A percentile compares a stretch with the other conserved stretches of the same genome.
These are phyloP conservation scores for Scaptomyza parva DNA, from an alignment of 2,888 invertebrate genomes.

Conservation along the genomic window DNA sequence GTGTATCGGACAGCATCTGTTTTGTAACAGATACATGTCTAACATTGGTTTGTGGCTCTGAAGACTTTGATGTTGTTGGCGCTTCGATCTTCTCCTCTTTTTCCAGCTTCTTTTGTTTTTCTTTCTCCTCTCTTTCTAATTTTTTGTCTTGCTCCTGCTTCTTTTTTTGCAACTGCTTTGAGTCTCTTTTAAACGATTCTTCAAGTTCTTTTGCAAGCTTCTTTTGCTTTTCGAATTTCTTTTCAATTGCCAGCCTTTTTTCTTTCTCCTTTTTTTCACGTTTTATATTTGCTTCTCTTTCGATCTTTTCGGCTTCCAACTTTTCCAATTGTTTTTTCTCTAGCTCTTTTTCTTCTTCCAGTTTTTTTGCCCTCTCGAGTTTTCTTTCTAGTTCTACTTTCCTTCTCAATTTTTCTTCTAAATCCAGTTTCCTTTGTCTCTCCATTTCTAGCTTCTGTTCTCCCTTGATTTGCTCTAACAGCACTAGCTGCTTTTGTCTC, in stretches of 20 bases:
- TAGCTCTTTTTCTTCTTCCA: background rate
- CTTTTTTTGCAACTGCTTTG: no score
- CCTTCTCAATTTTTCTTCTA: background rate
- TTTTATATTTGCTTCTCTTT: background rate
- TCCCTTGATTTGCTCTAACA: background rate
- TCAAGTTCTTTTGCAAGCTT: background rate
- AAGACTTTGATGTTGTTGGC: background rate
- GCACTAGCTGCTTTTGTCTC: background rate
- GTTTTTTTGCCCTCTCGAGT: background rate
- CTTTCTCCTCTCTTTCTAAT: constrained; percentile 1
- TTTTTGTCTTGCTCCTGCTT: background rate
- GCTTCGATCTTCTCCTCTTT: background rate
- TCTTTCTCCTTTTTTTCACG: background rate
- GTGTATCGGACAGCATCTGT: background rate
- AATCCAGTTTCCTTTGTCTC: background rate
- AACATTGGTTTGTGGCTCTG: background rate
- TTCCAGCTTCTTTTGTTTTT: background rate
- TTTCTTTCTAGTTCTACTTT: background rate
- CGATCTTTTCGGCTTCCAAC: background rate
- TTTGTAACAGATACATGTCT: background rate
- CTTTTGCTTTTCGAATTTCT: background rate
- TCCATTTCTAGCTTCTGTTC: background rate
- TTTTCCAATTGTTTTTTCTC: background rate
- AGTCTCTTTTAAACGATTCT: background rate
- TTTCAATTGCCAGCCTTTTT: background rate